Evolutionary conservation across 1,140 invertebrate species (phyloP), one percentile per base, ranked within the genome.

Genomic region (Chrysopa pallens): DNA sequence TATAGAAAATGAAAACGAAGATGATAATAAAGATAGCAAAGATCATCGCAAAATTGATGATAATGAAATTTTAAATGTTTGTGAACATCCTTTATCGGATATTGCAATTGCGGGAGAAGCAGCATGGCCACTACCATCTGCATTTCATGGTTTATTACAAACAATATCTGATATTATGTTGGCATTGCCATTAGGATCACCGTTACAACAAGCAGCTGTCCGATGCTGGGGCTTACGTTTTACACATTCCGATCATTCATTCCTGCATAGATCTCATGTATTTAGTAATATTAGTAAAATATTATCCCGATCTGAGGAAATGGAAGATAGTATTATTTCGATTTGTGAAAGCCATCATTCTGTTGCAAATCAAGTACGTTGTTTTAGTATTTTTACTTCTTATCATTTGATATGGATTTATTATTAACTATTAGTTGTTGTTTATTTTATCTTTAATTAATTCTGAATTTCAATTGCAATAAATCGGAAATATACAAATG

Each of bases 201-300:
- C 89, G 1, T 63, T 92, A 4, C 83, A 91, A 54, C 80, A 91
- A 61, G 90, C 92, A 63, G 91, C 91, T 4, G 82, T 97, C 9
- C 71, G 87, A 48, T 95, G 91, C 61, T 96, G 89, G 79, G 88
- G 85, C 23, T 75, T 96, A 29, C 75, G 80, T 50, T 96, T 95
- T 59, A 77, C 79, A 6, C 73, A 83, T 17, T 72, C 80, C 3
- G 92, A 97, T 64, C 89, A 95, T 55, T 76, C 81, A 52, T 96
- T 96, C 55, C 63, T 96, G n/a, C 92, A 97, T 57, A 73, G 80
- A 68, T 80, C 60, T 42, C 48, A 95, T 60, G 89, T 96, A 4
- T 96, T 97, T 58, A 91, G 84, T 51, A 94, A 95, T 56, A 92
- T 96, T 39, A 93, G 89, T 51, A 89, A 92, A 64, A 96, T 97